Percentiles rank a stretch among this genome's conserved stretches.
phyloP scores from a whole-genome alignment of 2,797 vertebrate species.

The Enteromius mattozi region DNA sequence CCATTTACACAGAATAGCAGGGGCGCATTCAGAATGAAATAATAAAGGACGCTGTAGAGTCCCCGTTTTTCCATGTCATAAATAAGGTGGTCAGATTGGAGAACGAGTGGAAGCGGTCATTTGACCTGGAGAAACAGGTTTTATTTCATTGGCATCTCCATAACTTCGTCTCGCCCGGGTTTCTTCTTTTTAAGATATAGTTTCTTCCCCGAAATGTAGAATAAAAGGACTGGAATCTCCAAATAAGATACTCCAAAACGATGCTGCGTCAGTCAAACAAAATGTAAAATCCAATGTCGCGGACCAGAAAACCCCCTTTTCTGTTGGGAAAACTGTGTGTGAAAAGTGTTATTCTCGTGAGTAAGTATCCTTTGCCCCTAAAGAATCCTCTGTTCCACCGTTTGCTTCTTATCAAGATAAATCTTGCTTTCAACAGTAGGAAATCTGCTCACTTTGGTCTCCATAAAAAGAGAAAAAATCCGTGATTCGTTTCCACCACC shows the following conservation, averaged over 20 bases:
- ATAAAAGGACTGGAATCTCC: constrained; percentile 61
- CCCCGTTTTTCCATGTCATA: constrained; percentile 86
- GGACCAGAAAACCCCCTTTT: constrained; percentile 41
- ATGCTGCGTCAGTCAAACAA: constrained; percentile 62
- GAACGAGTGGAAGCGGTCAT: constrained; percentile 63
- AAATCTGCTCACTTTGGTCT: constrained; percentile 58
- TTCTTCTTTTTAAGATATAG: constrained; percentile 5
- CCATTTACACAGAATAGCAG: constrained; percentile 81
- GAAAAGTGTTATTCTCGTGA: constrained; percentile 38
- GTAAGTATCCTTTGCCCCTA: constrained; percentile 57
- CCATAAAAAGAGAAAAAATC: constrained; percentile 64
- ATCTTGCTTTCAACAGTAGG: constrained; percentile 62
- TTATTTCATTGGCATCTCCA: constrained; percentile 67
- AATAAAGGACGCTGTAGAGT: constrained; percentile 81
- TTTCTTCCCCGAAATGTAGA: constrained; percentile 46
- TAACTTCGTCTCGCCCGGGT: constrained; percentile 35
- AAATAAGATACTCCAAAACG: constrained; percentile 59
- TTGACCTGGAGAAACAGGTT: constrained; percentile 61
- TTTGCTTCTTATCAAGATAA: constrained; percentile 52
- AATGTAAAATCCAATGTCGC: constrained; percentile 65
- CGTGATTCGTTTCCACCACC: constrained; percentile 72
- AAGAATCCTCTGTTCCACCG: constrained; percentile 58
- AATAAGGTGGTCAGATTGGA: constrained; percentile 67
- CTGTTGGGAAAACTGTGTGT: constrained; percentile 36
- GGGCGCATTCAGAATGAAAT: constrained; percentile 82